Percentiles rank a stretch among this genome's conserved stretches.
Evolutionary conservation across 2,888 invertebrate genomes (phyloP).

Genomic region (Pachydiplax longipennis): DNA sequence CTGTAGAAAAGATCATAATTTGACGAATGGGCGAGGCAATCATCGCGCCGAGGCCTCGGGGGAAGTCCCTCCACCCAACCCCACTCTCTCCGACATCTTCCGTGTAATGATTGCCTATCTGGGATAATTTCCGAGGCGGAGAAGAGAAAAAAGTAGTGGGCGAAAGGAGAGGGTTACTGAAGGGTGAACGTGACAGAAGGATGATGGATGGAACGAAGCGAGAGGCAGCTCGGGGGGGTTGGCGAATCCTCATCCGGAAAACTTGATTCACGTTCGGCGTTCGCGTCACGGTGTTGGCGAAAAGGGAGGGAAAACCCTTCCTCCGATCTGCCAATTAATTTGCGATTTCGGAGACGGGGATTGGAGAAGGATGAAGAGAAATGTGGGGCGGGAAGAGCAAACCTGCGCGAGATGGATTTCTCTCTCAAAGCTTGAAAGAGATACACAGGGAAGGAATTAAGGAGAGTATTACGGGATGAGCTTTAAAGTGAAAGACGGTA

Average conservation of each 20-base stretch:
- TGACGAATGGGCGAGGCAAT: not conserved
- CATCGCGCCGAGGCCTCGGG: not conserved
- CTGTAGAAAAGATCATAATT: not conserved
- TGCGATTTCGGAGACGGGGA: slow-evolving; percentile 9
- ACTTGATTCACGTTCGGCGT: slow-evolving; percentile 14
- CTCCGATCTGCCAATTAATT: slow-evolving; percentile 38
- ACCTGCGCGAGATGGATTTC: not conserved
- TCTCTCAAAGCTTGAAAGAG: not conserved
- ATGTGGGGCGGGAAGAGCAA: not conserved
- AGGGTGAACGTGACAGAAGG: not conserved
- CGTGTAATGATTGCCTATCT: not conserved
- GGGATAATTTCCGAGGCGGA: slow-evolving; percentile 8
- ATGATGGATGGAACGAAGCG: not conserved
- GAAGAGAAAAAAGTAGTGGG: not conserved
- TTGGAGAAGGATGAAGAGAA: not conserved
- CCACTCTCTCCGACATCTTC: not conserved
- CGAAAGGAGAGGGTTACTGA: not conserved
- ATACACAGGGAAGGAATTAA: not conserved
- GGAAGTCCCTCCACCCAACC: not conserved
- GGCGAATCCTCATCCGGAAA: not conserved
- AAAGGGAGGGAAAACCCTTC: not conserved
- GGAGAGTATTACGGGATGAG: not conserved
- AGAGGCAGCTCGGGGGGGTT: not conserved
- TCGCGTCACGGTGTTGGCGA: not conserved
- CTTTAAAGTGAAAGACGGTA: not conserved